Evolutionary conservation across 1,140 invertebrate species (phyloP), one percentile per base, ranked within the genome.

Genomic region (Triops longicaudatus): DNA sequence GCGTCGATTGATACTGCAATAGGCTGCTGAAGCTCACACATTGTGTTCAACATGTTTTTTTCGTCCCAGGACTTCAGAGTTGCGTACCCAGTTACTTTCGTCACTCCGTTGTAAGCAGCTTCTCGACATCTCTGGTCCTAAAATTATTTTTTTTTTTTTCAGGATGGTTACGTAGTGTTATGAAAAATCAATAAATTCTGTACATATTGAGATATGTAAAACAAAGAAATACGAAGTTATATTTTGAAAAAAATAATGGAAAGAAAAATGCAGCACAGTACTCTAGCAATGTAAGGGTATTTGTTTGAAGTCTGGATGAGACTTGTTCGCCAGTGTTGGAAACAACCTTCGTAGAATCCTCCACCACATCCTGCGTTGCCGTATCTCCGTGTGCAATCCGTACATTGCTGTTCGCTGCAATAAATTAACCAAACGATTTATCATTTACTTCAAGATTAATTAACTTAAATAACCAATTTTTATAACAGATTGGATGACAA

Each of bases 381-480:
- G 9, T 44, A 75, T 0, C 1, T 11, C 1, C 14, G 2, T 17
- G 27, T 78, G 22, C 78, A 78, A 37, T 78, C 78, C 14, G 77
- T 31, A 22, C 76, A n/a, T 42, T 78, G 74, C 63, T 78, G 78
- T 73, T 78, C 78, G 73, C 78, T 78, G 14, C 17, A 22, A 63
- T 37, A n/a, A 4, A 37, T 37, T 37, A 37, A 37, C 7, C 31
- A 37, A 37, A 7, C 2, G 31, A 4, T 4, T 37, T 37, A 37
- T 37, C 31, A 7, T n/a, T n/a, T n/a, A n/a, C n/a, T n/a, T n/a
- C n/a, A n/a, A n/a, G n/a, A n/a, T n/a, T n/a, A n/a, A n/a, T n/a
- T n/a, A n/a, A n/a, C n/a, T n/a, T n/a, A n/a, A 37, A 4, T 37
- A 7, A 7, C 31, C 31, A 37, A 37, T 37, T 37, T 7, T 7